Percentiles rank a stretch among this genome's conserved stretches.
Conservation (phyloP, 2,888 invertebrate genomes). For the Leucophenga montana region DNA sequence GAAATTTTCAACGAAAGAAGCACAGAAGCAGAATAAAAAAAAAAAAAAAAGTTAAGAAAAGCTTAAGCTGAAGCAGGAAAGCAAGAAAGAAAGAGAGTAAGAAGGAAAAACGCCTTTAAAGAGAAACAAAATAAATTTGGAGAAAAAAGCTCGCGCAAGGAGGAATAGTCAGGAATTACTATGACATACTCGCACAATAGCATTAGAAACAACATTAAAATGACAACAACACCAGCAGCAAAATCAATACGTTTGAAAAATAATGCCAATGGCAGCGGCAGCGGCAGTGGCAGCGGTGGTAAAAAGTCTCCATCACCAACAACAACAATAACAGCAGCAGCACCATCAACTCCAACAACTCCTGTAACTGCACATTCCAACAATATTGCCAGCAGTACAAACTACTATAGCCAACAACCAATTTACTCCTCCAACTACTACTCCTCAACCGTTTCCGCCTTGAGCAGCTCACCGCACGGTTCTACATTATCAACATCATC, state of each 20-base stretch:
- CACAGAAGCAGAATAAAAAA: constrained; percentile 33
- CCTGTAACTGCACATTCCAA: constrained; percentile 71
- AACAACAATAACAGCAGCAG: constrained; percentile 22
- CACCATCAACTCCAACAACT: constrained; percentile 58
- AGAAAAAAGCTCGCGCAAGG: constrained; percentile 26
- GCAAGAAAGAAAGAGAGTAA: constrained; percentile 45
- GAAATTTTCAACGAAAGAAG: constrained; percentile 56
- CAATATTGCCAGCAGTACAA: constrained; percentile 74
- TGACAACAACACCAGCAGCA: constrained; percentile 69
- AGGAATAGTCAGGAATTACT: constrained; percentile 53
- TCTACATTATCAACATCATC: constrained; percentile 50
- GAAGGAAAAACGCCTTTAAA: constrained; percentile 28
- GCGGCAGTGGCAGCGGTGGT: constrained; percentile 31
- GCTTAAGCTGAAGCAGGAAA: constrained; percentile 24
- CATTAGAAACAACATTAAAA: constrained; percentile 72
- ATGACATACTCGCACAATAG: constrained; percentile 74
- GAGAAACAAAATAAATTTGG: constrained; percentile 1
- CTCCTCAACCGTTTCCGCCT: constrained; percentile 20
- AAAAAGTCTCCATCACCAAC: constrained; percentile 16
- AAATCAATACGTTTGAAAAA: constrained; percentile 68
- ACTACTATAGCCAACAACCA: constrained; percentile 53
- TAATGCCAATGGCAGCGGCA: constrained; percentile 42
- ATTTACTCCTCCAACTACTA: constrained; percentile 4
- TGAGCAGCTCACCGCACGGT: constrained; percentile 61
- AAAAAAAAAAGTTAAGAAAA: constrained; percentile 34